These are phyloP conservation scores for Ochotona curzoniae DNA, from an alignment of 2,113 vertebrate species.

Conservation along the genomic window DNA sequence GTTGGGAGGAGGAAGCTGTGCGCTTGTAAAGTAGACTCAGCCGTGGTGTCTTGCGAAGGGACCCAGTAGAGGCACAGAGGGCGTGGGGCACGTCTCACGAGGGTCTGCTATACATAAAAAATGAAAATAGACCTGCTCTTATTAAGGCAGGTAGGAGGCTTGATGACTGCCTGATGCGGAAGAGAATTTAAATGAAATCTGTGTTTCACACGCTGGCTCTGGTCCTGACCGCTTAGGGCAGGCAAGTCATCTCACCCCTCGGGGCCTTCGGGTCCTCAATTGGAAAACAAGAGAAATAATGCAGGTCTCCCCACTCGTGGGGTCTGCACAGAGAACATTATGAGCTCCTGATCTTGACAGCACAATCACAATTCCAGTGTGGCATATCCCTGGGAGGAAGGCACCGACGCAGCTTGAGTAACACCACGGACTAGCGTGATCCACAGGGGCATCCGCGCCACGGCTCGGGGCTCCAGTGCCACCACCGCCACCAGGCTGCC, in stretches of 20 bases:
- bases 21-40: not conserved
- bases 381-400: not conserved
- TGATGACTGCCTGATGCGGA: fast-evolving
- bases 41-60: not conserved
- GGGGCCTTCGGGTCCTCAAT: not conserved
- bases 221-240: no score
- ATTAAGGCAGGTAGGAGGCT: not conserved
- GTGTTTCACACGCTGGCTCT: not conserved
- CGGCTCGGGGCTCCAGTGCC: not conserved
- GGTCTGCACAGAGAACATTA: fast-evolving
- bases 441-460: not conserved
- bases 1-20: not conserved
- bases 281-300: not conserved
- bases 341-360: not conserved
- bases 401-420: no score
- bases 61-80: not conserved
- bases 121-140: not conserved
- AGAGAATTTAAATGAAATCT: not conserved
- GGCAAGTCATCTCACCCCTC: not conserved
- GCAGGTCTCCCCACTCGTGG: not conserved
- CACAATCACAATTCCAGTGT: not conserved
- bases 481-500: not conserved
- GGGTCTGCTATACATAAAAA: fast-evolving
- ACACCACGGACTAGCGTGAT: no score
- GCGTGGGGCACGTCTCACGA: not conserved